phyloP scores from a whole-genome alignment of 2,113 vertebrate genomes.

The Brachyhypopomus gauderio region DNA sequence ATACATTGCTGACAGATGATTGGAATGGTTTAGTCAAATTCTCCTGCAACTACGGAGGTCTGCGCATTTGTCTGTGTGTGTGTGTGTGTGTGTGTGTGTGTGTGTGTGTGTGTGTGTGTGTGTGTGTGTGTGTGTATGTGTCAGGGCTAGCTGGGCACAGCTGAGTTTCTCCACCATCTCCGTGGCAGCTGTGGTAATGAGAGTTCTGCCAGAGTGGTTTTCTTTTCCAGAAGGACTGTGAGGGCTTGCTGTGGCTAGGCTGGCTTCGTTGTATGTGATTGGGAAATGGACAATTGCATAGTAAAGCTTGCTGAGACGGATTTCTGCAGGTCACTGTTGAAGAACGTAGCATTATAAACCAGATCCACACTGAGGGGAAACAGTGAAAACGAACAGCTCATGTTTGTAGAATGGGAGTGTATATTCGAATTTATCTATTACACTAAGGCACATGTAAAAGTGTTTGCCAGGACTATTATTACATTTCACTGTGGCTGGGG shows the following conservation, averaged over 20 bases:
- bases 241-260: slow-evolving; percentile 25
- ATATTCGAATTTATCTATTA: not conserved
- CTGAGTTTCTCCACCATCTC: slow-evolving; percentile 31
- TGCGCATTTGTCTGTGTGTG: not conserved
- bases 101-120: slow-evolving; percentile 5
- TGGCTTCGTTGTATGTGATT: slow-evolving; percentile 48
- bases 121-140: not conserved
- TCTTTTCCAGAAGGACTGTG: slow-evolving; percentile 41
- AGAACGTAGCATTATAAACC: not conserved
- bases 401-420: not conserved
- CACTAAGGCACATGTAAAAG: not conserved
- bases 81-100: not conserved
- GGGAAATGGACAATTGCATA: slow-evolving; percentile 34
- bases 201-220: slow-evolving; percentile 34
- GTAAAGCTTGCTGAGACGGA: slow-evolving; percentile 37
- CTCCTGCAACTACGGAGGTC: not conserved
- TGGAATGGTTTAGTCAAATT: slow-evolving; percentile 42
- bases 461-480: too few species aligned
- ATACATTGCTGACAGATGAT: slow-evolving; percentile 32
- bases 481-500: not conserved
- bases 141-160: slow-evolving; percentile 19
- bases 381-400: not conserved
- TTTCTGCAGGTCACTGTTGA: slow-evolving; percentile 23
- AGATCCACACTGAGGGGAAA: not conserved
- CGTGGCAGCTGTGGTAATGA: slow-evolving; percentile 44